Base-by-base conservation (phyloP, 1,140 invertebrate genomes). In the Calephelis nemesis region DNA sequence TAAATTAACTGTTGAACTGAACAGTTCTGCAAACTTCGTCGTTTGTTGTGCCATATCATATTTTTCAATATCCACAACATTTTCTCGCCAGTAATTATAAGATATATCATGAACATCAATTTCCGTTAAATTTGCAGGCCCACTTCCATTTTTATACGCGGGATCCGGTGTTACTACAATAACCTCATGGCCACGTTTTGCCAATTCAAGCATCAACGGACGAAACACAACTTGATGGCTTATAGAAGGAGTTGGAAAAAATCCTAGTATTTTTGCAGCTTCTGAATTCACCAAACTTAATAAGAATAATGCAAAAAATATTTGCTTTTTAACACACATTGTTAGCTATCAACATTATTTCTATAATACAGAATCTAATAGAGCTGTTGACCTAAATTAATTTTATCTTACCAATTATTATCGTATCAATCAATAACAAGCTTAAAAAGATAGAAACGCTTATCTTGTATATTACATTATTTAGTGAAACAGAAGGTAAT, bases 191-290 rank as follows among this genome's bases (percentile, higher is more conserved):
- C 30, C 30, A 30, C 4, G 30, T 30, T 30, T 30, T 30, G 30
- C 30, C 40, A 94, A 73, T 68, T 85, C 87, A 65, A 80, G 74
- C 50, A 83, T 82, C 5, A 93, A 47, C 6, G 86, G 77, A 67
- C 85, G 74, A 71, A 88, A 93, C 5, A 93, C 85, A 13, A 93
- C 79, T 90, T 19, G 30, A 30, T 30, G 30, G 30, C 30, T 30
- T 30, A 30, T 30, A 30, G 30, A 30, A 30, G 30, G 30, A 30
- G 30, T 30, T 30, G 30, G 30, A 30, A 30, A 30, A 30, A 30
- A 30, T 30, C 30, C 30, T 30, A 94, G 76, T 68, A 94, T 94
- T 52, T 78, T 85, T 45, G 87, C 86, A 39, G 72, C 19, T 11
- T 72, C 47, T 47, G 40, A 13, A n/a, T 48, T n/a, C 1, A 45